These are phyloP conservation scores for Adela reaumurella DNA, from an alignment of 2,888 invertebrate genomes.

Conservation along the genomic window DNA sequence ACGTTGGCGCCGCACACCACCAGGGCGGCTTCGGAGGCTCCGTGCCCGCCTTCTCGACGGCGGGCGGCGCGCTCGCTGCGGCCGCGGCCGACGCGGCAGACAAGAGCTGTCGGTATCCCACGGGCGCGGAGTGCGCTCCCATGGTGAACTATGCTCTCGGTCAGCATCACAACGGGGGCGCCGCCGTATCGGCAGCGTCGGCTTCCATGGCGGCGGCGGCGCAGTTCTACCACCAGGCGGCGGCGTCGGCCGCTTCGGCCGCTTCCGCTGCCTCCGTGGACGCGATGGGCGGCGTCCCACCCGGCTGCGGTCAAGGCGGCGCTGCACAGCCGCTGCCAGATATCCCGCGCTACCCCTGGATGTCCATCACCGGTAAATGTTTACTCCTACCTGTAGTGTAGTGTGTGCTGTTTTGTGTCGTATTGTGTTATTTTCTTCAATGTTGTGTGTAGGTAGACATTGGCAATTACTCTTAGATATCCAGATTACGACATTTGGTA, in stretches of 20 bases:
- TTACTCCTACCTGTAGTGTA: constrained; percentile 15
- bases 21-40: constrained; percentile 60
- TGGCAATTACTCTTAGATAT: too few relatives aligned
- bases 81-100: constrained; percentile 61
- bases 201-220: constrained; percentile 70
- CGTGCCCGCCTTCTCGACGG: constrained; percentile 60
- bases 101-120: constrained; percentile 79
- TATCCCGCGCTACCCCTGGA: constrained; percentile 93
- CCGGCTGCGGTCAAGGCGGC: constrained; percentile 74
- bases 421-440: too few relatives aligned
- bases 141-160: constrained; percentile 81
- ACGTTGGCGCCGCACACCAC: constrained; percentile 81
- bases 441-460: too few relatives aligned
- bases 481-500: too few relatives aligned
- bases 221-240: constrained; percentile 87
- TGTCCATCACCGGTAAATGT: constrained; percentile 91
- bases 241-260: constrained; percentile 70
- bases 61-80: constrained; percentile 64
- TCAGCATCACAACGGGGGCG: constrained; percentile 68
- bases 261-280: constrained; percentile 76
- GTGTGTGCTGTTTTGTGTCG: background rate
- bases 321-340: constrained; percentile 87
- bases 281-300: constrained; percentile 65
- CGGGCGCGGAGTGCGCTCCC: constrained; percentile 62
- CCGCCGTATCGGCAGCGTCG: constrained; percentile 64